Conservation (phyloP, 2,797 vertebrate genomes). For the Fringilla coelebs region DNA sequence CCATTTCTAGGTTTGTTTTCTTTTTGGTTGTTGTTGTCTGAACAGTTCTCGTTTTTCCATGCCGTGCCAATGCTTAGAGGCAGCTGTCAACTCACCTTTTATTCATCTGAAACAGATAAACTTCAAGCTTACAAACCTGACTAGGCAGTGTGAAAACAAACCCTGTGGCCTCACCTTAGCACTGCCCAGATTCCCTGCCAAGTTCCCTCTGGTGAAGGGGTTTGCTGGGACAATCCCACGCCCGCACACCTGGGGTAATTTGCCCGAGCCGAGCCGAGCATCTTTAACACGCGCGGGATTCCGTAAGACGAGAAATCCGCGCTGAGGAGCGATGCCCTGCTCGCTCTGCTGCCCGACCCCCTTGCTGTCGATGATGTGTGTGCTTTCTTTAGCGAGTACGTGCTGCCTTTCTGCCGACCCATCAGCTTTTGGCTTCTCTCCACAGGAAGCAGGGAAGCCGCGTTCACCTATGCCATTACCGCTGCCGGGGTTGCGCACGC, state of each 20-base stretch:
- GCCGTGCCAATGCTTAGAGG: background rate
- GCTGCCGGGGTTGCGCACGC: slow-evolving; percentile 95
- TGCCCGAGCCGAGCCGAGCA: background rate
- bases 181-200: background rate
- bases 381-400: background rate
- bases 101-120: background rate
- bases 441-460: slow-evolving; percentile 95
- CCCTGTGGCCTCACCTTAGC: background rate
- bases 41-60: background rate
- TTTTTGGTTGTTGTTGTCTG: background rate
- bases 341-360: background rate
- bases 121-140: background rate
- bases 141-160: background rate
- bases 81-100: background rate
- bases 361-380: background rate
- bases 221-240: background rate
- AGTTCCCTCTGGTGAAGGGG: background rate
- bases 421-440: slow-evolving; percentile 63
- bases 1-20: too few relatives aligned
- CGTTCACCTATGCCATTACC: slow-evolving; percentile 97
- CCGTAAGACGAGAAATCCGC: background rate
- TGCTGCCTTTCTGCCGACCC: slow-evolving; percentile 52
- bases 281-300: background rate
- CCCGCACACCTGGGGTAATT: background rate
- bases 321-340: background rate